A percentile compares a stretch with the other conserved stretches of the same genome.
phyloP scores from a whole-genome alignment of 23 tunicate species.

The Aplidium turbinatum region DNA sequence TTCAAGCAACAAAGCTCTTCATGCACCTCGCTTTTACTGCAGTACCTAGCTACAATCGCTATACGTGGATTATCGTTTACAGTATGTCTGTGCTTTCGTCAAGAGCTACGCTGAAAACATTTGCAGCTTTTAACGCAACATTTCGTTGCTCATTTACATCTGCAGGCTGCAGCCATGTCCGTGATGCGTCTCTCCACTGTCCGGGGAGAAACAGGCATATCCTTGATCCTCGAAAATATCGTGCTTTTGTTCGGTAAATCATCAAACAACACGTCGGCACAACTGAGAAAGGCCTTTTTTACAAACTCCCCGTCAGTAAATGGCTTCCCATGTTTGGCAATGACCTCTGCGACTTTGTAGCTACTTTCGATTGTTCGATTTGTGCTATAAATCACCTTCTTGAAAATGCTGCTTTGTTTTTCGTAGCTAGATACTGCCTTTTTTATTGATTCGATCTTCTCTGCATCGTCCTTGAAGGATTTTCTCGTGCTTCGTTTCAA shows the following conservation, averaged over 20 bases:
- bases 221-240: constrained; percentile 46
- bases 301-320: constrained; percentile 46
- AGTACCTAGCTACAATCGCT: constrained; percentile 44
- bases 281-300: constrained; percentile 44
- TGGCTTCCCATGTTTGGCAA: constrained; percentile 47
- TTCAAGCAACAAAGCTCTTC: constrained; percentile 44
- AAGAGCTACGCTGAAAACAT: constrained; percentile 42
- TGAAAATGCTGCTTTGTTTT: constrained; percentile 51
- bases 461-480: constrained; percentile 44
- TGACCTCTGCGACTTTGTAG: constrained; percentile 43
- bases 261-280: constrained; percentile 46
- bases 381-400: constrained; percentile 49
- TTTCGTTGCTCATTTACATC: constrained; percentile 17
- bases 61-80: constrained; percentile 46
- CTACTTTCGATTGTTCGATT: constrained; percentile 45
- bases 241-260: constrained; percentile 39
- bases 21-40: constrained; percentile 34
- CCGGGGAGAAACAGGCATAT: constrained; percentile 50
- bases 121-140: constrained; percentile 34
- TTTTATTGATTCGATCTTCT: constrained; percentile 43
- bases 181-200: background rate
- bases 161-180: constrained; percentile 32
- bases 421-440: constrained; percentile 45
- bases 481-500: constrained; percentile 57
- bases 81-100: constrained; percentile 41